Conservation (phyloP, 2,797 vertebrate genomes). For the Gallinago solitaria region DNA sequence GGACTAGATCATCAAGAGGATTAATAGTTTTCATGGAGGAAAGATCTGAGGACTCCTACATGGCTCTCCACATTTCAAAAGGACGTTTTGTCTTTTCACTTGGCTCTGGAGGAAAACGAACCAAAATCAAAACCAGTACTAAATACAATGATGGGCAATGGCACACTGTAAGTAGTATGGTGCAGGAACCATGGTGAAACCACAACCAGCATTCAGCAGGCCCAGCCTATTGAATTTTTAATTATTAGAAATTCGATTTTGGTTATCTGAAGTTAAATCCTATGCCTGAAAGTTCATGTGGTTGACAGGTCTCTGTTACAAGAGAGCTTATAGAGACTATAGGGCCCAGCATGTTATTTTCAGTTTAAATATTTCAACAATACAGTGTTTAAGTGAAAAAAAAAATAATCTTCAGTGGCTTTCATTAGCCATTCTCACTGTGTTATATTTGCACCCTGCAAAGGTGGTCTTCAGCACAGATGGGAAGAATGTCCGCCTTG, state of each 20-base stretch:
- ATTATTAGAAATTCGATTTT: background rate
- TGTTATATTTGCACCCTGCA: background rate
- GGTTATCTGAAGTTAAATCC: background rate
- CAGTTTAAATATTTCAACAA: background rate
- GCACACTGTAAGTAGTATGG: conserved; percentile 85
- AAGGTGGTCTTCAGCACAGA: conserved; percentile 86
- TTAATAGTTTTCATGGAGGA: conserved; percentile 84
- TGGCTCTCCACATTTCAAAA: conserved; percentile 88
- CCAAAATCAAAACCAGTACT: conserved; percentile 86
- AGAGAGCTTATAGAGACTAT: background rate
- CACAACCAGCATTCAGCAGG: background rate
- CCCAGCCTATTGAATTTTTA: background rate
- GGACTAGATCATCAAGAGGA: conserved; percentile 82
- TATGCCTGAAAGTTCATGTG: background rate
- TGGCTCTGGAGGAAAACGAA: conserved; percentile 72
- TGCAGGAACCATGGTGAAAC: background rate
- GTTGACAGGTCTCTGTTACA: background rate
- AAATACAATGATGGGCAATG: conserved; percentile 91
- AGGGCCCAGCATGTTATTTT: background rate
- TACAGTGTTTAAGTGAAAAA: background rate
- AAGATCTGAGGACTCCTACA: conserved; percentile 77
- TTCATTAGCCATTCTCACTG: background rate
- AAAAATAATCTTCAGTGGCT: background rate
- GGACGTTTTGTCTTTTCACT: conserved; percentile 86
- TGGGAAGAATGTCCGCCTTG: conserved; percentile 78